Percentiles rank a stretch among this genome's conserved stretches.
phyloP scores from a whole-genome alignment of 1,140 invertebrate genomes.

The Akabosia matsudoensis region DNA sequence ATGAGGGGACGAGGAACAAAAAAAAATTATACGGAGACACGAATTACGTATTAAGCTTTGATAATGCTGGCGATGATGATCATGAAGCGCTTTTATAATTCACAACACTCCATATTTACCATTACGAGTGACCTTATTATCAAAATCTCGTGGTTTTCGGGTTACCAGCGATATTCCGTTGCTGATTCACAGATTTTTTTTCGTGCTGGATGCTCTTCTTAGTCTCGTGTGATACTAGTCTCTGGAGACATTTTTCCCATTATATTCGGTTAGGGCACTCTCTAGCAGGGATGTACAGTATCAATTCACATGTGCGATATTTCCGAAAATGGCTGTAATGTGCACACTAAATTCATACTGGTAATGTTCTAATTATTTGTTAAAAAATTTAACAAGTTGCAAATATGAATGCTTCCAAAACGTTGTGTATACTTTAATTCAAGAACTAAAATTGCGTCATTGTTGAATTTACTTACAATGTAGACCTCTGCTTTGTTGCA shows the following conservation, averaged over 20 bases:
- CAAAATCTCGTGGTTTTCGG: background rate
- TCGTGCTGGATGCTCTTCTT: background rate
- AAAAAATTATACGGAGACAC: slow-evolving; percentile 5
- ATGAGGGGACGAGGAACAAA: background rate
- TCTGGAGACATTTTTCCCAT: slow-evolving; percentile 43
- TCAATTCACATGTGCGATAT: too few relatives aligned
- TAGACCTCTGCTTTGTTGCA: background rate
- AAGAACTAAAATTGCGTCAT: too few relatives aligned
- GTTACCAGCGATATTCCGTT: background rate
- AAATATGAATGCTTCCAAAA: too few relatives aligned
- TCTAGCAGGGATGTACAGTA: too few relatives aligned
- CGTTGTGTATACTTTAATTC: too few relatives aligned
- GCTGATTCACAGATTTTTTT: background rate
- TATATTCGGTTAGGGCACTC: background rate
- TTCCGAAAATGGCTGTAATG: too few relatives aligned
- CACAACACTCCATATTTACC: background rate
- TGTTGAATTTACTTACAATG: background rate
- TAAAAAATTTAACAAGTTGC: too few relatives aligned
- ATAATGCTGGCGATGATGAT: background rate
- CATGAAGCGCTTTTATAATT: background rate
- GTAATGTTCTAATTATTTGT: too few relatives aligned
- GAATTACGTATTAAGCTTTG: slow-evolving; percentile 23
- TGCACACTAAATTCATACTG: too few relatives aligned
- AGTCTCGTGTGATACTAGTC: slow-evolving; percentile 2
- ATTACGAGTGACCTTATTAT: slow-evolving; percentile 11